phyloP scores from a whole-genome alignment of 2,888 invertebrate genomes.

The Lumbricus terrestris region DNA sequence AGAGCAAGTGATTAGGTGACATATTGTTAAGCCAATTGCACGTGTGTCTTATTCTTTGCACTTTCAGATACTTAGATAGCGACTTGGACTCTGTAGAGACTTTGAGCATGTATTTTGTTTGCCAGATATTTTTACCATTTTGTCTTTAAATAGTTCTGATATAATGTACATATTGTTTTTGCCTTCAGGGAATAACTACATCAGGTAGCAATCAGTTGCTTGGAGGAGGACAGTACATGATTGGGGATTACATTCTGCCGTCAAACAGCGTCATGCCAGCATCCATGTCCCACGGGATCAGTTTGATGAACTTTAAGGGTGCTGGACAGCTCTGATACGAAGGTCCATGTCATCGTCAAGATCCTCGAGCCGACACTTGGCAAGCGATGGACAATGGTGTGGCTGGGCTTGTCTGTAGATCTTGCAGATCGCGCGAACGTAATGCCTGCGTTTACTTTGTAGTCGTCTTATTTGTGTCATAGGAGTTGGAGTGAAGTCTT shows the following conservation, averaged over 20 bases:
- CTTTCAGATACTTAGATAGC: neutral
- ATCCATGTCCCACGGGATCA: conserved; percentile 10
- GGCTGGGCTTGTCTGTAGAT: neutral
- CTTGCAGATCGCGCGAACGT: neutral
- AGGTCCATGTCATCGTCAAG: neutral
- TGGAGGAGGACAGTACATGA: conserved; percentile 66
- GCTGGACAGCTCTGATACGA: neutral
- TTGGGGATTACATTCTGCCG: conserved; percentile 70
- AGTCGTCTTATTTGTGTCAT: conserved; percentile 12
- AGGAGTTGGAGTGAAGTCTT: neutral
- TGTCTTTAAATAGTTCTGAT: neutral
- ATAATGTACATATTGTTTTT: neutral
- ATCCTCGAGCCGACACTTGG: neutral
- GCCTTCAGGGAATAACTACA: conserved; percentile 11
- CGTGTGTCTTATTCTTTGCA: neutral
- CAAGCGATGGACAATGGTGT: neutral
- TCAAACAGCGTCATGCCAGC: conserved; percentile 31
- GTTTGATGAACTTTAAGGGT: conserved; percentile 22
- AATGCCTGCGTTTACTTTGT: neutral
- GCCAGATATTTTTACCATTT: neutral
- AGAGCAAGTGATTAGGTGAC: neutral
- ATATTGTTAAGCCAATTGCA: too few relatives aligned
- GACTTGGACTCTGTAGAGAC: neutral
- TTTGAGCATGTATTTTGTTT: neutral
- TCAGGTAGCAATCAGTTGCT: conserved; percentile 12